Evolutionary conservation across 2,797 vertebrate genomes (phyloP).

Genomic region (Erpetoichthys calabaricus): DNA sequence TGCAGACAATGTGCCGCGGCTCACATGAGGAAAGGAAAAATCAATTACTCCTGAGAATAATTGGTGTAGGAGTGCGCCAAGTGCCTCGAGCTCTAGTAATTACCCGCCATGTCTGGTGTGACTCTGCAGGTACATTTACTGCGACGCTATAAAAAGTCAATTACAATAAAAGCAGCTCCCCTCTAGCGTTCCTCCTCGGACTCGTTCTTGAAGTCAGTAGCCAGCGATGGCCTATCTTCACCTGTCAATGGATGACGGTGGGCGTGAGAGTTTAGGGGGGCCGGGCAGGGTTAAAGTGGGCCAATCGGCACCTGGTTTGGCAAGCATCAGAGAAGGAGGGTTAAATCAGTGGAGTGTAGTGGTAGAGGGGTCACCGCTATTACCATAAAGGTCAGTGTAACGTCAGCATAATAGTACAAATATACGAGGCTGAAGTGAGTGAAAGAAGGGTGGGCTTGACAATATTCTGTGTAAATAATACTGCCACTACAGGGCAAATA

Average conservation of each 20-base stretch:
- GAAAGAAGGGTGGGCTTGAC: no score
- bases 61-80: constrained; percentile 30
- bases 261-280: no score
- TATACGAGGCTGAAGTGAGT: no score
- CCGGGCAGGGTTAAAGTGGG: no score
- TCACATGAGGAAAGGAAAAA: constrained; percentile 24
- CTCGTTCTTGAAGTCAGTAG: background rate
- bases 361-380: no score
- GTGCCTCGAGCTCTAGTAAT: constrained; percentile 35
- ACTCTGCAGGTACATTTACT: constrained; percentile 38
- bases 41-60: constrained; percentile 42
- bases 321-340: no score
- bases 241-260: background rate
- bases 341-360: no score
- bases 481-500: no score
- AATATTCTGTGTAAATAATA: no score
- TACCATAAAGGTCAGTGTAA: no score
- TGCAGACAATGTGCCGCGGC: background rate
- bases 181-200: constrained; percentile 16
- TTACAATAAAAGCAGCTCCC: constrained; percentile 40
- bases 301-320: no score
- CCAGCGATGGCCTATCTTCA: background rate
- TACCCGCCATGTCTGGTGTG: constrained; percentile 33
- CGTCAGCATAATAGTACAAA: no score
- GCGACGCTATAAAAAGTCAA: constrained; percentile 36